Percentiles rank a stretch among this genome's conserved stretches.
phyloP scores from a whole-genome alignment of 2,113 vertebrate genomes.

The Origma solitaria region DNA sequence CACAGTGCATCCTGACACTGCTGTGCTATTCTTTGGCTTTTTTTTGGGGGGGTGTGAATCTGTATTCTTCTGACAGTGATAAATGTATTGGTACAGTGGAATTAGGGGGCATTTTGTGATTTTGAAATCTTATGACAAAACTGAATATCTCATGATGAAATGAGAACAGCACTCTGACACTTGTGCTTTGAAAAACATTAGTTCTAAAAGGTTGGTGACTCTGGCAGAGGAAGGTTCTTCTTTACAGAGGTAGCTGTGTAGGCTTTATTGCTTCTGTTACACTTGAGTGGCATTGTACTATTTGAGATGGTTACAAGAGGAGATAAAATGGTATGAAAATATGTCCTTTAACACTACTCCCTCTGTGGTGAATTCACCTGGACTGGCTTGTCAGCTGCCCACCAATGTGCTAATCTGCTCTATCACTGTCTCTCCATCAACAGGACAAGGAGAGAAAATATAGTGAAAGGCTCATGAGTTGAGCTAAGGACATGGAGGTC shows the following conservation, averaged over 20 bases:
- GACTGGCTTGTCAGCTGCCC: neutral
- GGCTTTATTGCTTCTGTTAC: neutral
- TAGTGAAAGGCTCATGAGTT: rapidly evolving
- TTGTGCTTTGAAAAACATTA: neutral
- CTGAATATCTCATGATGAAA: neutral
- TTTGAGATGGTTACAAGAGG: neutral
- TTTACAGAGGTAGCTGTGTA: neutral
- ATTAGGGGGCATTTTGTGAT: neutral
- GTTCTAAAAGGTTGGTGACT: neutral
- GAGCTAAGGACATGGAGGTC: neutral
- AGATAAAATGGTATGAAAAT: neutral
- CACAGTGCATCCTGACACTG: neutral
- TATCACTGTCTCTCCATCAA: neutral
- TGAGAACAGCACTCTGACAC: neutral
- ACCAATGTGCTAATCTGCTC: neutral
- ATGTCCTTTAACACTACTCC: neutral
- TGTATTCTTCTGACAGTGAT: neutral
- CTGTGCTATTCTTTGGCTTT: neutral
- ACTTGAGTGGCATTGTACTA: neutral
- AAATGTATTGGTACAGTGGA: neutral
- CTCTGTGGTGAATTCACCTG: neutral
- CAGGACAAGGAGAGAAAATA: neutral
- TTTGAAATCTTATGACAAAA: neutral
- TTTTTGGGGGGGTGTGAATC: neutral
- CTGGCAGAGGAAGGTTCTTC: neutral